Evolutionary conservation across 2,797 vertebrate genomes (phyloP), one percentile per base, ranked within the genome.

Genomic region (Acrossocheilus wenchowensis): DNA sequence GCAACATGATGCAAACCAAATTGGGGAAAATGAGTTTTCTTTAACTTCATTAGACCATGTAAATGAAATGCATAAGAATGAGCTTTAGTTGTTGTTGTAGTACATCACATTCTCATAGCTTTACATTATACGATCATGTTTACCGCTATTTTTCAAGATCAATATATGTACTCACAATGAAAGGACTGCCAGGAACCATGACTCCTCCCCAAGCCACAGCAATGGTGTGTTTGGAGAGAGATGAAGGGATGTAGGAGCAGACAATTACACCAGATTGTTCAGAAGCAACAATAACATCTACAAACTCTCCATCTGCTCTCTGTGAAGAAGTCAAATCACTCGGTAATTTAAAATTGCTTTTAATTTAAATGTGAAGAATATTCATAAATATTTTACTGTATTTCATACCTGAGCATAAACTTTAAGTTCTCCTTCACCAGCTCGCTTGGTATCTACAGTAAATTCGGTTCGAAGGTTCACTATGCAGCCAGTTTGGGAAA

Each of bases 101-200:
- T 64, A 43, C 45, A 74, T 45, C n/a, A 68, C 36, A 68, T 68
- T 77, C 60, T 41, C 48, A 41, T 41, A 19, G 45, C 6, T 81
- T 66, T 52, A 8, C 15, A 78, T 26, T 72, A 30, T 11, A 36
- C 5, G n/a, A 78, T 45, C 39, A 62, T 60, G 19, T 78, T 69
- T 68, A 57, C 36, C 6, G 12, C 1, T 34, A 10, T 78, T 68
- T 64, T 39, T 19, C 8, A 30, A 78, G 26, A 68, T 73, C 81
- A 72, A 83, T 86, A 62, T 26, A n/a, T 17, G n/a, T 30, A 90
- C 93, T 91, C 39, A 96, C 95, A 90, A 94, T 92, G 88, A 94
- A 96, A 45, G 95, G 95, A 86, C 95, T 96, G 82, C 93, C 93
- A n/a, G 94, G 94, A 80, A 96, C 93, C 88, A 92, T 95, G 74